Conservation (phyloP, 2,113 vertebrate genomes). For the Clinocottus analis region DNA sequence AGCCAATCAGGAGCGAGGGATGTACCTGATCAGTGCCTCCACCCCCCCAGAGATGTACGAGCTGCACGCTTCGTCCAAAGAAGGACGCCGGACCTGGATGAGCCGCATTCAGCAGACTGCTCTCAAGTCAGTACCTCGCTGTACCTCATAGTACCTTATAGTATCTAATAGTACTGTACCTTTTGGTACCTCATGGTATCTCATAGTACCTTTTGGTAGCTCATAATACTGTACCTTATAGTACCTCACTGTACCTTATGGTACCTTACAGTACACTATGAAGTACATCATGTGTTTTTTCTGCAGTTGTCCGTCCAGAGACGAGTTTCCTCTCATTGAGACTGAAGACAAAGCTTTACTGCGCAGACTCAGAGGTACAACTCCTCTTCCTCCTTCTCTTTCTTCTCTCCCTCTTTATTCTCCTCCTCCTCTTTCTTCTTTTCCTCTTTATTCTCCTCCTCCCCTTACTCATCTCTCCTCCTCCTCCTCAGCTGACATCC, state of each 20-base stretch:
- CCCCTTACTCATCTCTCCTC: background rate
- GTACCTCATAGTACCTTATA: background rate
- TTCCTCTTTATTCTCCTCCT: no score
- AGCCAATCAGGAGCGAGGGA: conserved; percentile 96
- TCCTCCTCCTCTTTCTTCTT: background rate
- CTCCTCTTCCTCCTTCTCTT: background rate
- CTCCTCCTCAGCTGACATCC: conserved; percentile 85
- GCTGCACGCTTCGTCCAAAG: conserved; percentile 88
- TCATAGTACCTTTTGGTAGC: no score
- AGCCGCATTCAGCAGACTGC: conserved; percentile 89
- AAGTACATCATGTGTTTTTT: background rate
- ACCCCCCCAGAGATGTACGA: conserved; percentile 94
- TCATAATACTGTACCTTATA: background rate
- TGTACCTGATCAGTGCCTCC: conserved; percentile 92
- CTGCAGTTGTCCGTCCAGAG: conserved; percentile 89
- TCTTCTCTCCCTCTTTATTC: no score
- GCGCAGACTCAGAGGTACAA: conserved; percentile 88
- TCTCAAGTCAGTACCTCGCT: conserved; percentile 75
- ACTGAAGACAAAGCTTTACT: conserved; percentile 90
- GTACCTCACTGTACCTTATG: background rate
- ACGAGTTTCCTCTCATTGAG: conserved; percentile 93
- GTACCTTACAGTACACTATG: no score
- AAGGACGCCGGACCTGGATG: conserved; percentile 92
- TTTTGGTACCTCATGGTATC: background rate
- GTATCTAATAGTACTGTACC: background rate